These are phyloP conservation scores for Euphonia xanthogaster DNA, from an alignment of 2,797 vertebrate species.

Conservation along the genomic window DNA sequence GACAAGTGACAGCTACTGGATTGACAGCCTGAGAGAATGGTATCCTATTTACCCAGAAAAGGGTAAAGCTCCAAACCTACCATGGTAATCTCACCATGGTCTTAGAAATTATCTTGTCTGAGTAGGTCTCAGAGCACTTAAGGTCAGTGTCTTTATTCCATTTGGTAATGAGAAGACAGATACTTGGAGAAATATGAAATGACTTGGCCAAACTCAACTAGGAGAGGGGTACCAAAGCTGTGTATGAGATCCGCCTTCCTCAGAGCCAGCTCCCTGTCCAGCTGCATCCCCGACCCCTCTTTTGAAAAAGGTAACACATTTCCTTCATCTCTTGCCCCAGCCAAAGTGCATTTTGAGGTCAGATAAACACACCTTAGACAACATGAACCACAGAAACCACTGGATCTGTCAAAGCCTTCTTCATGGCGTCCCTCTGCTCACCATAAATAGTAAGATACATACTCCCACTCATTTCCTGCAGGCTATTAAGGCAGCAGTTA, in stretches of 20 bases:
- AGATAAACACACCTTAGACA: background rate
- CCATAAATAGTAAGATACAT: background rate
- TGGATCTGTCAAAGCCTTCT: background rate
- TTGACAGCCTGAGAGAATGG: constrained; percentile 38
- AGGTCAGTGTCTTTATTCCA: background rate
- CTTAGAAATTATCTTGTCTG: background rate
- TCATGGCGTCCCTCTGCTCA: background rate
- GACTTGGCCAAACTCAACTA: background rate
- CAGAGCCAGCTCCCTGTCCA: background rate
- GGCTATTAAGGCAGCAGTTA: background rate
- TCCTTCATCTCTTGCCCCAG: background rate
- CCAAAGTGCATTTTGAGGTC: background rate
- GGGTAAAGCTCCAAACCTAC: background rate
- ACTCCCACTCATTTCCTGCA: background rate
- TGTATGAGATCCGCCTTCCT: background rate
- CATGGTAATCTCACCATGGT: background rate
- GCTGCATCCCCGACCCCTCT: fast-evolving
- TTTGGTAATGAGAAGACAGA: background rate
- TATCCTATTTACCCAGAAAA: constrained; percentile 49
- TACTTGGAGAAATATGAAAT: background rate
- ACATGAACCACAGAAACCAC: background rate
- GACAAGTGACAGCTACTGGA: constrained; percentile 40
- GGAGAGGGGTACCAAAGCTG: background rate
- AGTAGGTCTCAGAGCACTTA: background rate
- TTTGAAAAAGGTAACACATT: background rate